Base-by-base conservation (phyloP, 2,888 invertebrate species). In the Strigamia transsilvanica region DNA sequence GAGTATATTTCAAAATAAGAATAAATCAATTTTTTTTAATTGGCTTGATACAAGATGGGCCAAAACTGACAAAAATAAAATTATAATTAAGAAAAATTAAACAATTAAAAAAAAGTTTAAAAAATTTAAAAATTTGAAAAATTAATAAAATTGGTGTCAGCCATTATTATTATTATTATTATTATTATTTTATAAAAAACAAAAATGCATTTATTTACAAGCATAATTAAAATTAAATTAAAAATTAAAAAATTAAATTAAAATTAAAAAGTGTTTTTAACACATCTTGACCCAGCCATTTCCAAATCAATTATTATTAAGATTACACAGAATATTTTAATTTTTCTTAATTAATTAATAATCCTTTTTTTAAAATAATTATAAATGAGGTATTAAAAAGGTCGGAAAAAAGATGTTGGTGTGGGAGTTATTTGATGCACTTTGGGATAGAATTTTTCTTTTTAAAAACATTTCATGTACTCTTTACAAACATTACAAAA, bases 401-500 rank as follows among this genome's bases (percentile, higher is more conserved):
- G 12, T 32, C 12, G 7, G 23, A 73, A 32, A 32, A 73, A 73
- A 32, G 12, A 27, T 32, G 23, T 23, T 32, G 32, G 73, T 73
- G 32, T 27, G 12, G 73, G 73, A 32, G 23, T 73, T 7, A 73
- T 73, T 51, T 23, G 73, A 32, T 73, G 27, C 32, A 73, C 27
- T 73, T 73, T 56, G 56, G 56, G 73, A 73, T 73, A 73, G 27
- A 73, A 51, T 51, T 15, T 32, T 61, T 73, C 32, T 3, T 27
- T 27, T 27, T n/a, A n/a, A 9, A 73, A 32, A 73, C 32, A 73
- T 73, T 32, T 73, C 73, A 73, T 73, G 73, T 32, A 73, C 32
- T 73, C 32, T 27, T 73, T 73, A 32, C 32, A 73, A 73, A 73
- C 27, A 73, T 73, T 73, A 73, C 73, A 73, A 73, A 73, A 73